Percentiles rank a stretch among this genome's conserved stretches.
These are phyloP conservation scores for Alca torda DNA, from an alignment of 2,797 vertebrate genomes.

Conservation along the genomic window DNA sequence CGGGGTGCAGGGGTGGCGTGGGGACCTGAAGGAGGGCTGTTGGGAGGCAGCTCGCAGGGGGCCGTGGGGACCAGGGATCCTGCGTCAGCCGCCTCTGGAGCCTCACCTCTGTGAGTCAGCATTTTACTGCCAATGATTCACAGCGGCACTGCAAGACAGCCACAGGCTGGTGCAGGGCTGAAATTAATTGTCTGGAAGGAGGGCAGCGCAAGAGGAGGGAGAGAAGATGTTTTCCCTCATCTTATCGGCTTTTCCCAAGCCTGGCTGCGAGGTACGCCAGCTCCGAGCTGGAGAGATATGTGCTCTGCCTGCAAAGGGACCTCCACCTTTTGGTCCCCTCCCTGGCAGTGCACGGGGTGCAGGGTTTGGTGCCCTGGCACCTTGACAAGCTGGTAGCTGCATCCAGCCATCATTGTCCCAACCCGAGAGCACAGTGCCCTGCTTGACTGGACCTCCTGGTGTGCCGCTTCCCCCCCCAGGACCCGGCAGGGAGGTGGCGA, in stretches of 20 bases:
- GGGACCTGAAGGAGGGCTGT: background rate
- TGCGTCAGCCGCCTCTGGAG: background rate
- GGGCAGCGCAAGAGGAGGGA: background rate
- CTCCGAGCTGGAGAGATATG: background rate
- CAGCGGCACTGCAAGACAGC: background rate
- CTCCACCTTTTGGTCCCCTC: background rate
- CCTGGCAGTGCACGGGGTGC: accelerated
- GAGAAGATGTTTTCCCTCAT: background rate
- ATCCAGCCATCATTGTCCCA: background rate
- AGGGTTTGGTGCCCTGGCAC: background rate
- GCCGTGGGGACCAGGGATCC: background rate
- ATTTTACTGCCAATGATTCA: background rate
- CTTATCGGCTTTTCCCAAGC: background rate
- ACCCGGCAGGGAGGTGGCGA: accelerated
- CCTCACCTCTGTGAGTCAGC: conserved; percentile 40
- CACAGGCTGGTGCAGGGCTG: background rate
- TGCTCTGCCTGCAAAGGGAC: background rate
- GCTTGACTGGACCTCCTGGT: background rate
- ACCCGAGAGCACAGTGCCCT: background rate
- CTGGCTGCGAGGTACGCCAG: background rate
- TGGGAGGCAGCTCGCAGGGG: accelerated
- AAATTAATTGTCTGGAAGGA: background rate
- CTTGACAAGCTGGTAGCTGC: background rate
- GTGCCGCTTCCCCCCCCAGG: accelerated
- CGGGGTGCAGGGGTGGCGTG: accelerated